Evolutionary conservation across 2,797 vertebrate species (phyloP).

Genomic region (Gadopsis marmoratus): DNA sequence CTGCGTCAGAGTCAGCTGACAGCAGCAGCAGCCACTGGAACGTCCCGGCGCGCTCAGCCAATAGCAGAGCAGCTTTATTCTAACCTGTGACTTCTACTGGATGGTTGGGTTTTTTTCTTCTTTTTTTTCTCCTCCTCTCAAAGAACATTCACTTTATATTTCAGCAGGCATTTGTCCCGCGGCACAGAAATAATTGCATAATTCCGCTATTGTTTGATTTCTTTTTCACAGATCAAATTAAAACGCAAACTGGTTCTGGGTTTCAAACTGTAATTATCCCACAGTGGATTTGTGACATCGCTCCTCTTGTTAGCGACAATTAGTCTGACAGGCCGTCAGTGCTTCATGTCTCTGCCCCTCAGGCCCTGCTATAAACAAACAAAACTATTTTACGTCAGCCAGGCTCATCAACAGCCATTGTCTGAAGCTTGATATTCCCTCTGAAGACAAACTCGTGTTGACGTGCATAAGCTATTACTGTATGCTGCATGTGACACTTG

Average conservation of each 20-base stretch:
- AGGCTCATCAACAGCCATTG: constrained; percentile 46
- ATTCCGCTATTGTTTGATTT: neutral
- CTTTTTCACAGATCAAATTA: neutral
- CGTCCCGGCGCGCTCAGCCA: constrained; percentile 80
- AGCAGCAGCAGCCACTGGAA: constrained; percentile 17
- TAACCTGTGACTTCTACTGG: neutral
- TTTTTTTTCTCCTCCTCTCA: neutral
- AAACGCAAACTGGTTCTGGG: neutral
- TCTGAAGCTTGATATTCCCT: constrained; percentile 23
- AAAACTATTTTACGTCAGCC: constrained; percentile 38
- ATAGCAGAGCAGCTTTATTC: constrained; percentile 53
- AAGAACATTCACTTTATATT: neutral
- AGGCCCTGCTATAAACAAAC: constrained; percentile 45
- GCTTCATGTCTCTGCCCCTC: constrained; percentile 13
- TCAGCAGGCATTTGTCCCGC: neutral
- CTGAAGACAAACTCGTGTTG: constrained; percentile 33
- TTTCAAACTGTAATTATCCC: neutral
- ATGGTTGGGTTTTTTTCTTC: no score
- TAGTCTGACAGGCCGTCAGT: constrained; percentile 37
- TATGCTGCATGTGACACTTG: constrained; percentile 11
- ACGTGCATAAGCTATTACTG: constrained; percentile 17
- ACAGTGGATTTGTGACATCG: constrained; percentile 14
- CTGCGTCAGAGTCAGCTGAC: constrained; percentile 78
- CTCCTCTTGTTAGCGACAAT: constrained; percentile 17
- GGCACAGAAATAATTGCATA: neutral